Conservation (phyloP, 1,140 invertebrate species). For the Scaptomyza montana region DNA sequence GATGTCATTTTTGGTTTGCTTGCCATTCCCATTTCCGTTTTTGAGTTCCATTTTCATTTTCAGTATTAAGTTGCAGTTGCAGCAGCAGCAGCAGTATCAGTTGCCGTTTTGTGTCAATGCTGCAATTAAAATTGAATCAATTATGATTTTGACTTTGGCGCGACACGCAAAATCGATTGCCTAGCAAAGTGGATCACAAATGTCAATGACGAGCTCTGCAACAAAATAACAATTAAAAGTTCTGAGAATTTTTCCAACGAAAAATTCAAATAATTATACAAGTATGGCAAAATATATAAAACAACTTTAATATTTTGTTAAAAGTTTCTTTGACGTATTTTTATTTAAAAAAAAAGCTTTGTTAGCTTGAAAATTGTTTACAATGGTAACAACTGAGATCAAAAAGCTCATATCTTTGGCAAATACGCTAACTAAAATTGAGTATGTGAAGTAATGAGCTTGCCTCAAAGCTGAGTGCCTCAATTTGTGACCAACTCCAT, state of each 20-base stretch:
- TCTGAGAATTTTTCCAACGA: too few relatives aligned
- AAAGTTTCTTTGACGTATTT: too few relatives aligned
- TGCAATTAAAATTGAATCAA: slow-evolving; percentile 79
- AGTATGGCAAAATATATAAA: too few relatives aligned
- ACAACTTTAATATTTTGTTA: too few relatives aligned
- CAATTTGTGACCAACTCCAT: slow-evolving; percentile 50
- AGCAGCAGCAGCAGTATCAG: slow-evolving; percentile 13
- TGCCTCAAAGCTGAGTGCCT: slow-evolving; percentile 30
- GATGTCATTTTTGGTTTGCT: slow-evolving; percentile 48
- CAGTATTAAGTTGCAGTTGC: slow-evolving; percentile 12
- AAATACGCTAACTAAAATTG: neutral
- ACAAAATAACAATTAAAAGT: neutral
- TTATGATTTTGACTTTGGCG: slow-evolving; percentile 74
- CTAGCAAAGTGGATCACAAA: slow-evolving; percentile 47
- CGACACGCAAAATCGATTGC: slow-evolving; percentile 50
- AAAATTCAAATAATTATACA: too few relatives aligned
- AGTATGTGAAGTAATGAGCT: slow-evolving; percentile 28
- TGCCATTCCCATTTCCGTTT: slow-evolving; percentile 19
- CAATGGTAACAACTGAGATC: neutral
- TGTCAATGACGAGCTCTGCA: slow-evolving; percentile 18
- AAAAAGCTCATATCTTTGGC: neutral
- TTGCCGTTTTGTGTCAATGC: slow-evolving; percentile 45
- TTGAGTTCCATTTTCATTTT: neutral
- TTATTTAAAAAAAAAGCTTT: too few relatives aligned
- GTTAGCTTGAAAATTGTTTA: neutral